Evolutionary conservation across 1,140 invertebrate genomes (phyloP), one percentile per base, ranked within the genome.

Genomic region (Phenacoccus solenopsis): DNA sequence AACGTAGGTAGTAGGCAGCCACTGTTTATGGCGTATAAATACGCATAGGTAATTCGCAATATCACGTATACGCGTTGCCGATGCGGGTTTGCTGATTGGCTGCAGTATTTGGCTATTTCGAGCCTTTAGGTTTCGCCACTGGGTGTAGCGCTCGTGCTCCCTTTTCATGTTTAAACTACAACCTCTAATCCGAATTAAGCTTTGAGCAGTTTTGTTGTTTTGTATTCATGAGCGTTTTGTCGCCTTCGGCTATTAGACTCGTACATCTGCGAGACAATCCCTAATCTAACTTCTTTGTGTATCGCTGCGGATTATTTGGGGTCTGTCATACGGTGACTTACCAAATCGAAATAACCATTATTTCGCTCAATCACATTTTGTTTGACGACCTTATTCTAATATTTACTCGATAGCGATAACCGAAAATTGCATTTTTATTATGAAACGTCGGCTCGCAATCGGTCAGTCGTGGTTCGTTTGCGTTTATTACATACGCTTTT

Each of bases 181-280:
- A 38, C n/a, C 32, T 38, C n/a, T 38, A 38, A 10, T 59, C 56
- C 20, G 56, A 10, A 22, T 20, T 59, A 59, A 59, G 56, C 56
- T 22, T 22, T 7, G 21, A 59, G 56, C 56, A 59, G 7, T 59
- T 22, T 32, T 32, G 30, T 32, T 20, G 56, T 59, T 59, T 59
- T 59, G 56, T 20, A 59, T 59, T 59, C 56, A 59, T 59, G 56
- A 59, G 21, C 56, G 56, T 59, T 59, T 59, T 59, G 7, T 59
- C 56, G 20, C 56, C 56, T 20, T n/a, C 7, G 56, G 56, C 13
- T 59, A 59, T 20, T 59, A 10, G 32, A 16, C 21, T 16, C 56
- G 56, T 59, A 59, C 56, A 59, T 59, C 56, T 59, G 56, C 56
- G 56, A 59, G 56, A 59, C 56, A 59, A 59, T 9, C 56, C 56